Evolutionary conservation across 37 sponge, comb jelly and placozoan species (phyloP), one percentile per base, ranked within the genome.

Genomic region (Aplysina aerophoba): DNA sequence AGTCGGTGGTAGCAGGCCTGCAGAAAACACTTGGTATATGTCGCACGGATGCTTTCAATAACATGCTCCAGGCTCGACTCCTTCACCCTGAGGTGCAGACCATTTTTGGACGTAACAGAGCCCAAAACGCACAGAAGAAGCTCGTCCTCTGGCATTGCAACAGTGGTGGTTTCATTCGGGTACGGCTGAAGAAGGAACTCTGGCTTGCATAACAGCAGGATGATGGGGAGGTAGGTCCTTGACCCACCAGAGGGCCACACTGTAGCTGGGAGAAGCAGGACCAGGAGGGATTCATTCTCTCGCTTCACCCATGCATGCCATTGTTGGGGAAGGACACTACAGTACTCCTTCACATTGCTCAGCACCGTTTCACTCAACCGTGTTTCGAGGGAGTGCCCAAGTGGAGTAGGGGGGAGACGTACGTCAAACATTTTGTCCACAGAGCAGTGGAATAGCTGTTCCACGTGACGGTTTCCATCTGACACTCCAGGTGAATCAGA

Each of bases 251-350:
- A 20, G 25, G 78, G 37, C 50, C 78, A 41, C 24, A 53, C 33
- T 21, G 78, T 25, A 22, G 54, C 78, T 25, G 78, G 78, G 24
- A 75, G 78, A 0, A 75, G 54, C 37, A 40, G 1, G 1, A 50
- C 37, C 2, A 40, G 38, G 24, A 75, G 54, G 25, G 37, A 40
- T 11, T 75, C 37, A 31, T 75, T 13, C 15, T 75, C 78, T 53
- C 53, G 21, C 78, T 22, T 75, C 78, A 40, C 44, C 78, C 78
- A 75, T 4, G 78, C 54, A 21, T 75, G 78, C 78, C 78, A 75
- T 15, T 75, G 37, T 12, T 21, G 24, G 2, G 78, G 78, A 6
- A 75, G 25, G 53, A 3, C 40, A 24, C 16, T 15, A 41, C 37
- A 75, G 25, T 38, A 40, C 1, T 41, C 44, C 25, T 75, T 19